Evolutionary conservation across 1,140 invertebrate genomes (phyloP).

Genomic region (Portunus trituberculatus): DNA sequence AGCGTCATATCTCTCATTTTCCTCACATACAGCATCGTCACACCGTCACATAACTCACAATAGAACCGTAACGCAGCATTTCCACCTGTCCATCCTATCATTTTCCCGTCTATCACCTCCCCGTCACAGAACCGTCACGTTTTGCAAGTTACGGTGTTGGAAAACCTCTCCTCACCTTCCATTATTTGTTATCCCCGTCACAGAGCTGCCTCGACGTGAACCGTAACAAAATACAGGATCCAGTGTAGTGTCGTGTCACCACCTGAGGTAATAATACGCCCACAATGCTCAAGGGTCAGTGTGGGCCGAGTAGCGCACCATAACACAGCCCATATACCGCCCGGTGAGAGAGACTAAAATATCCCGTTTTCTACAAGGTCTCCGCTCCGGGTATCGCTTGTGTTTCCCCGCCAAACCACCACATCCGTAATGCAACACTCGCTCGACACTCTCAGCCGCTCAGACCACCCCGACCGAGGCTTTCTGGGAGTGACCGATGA

Average conservation of each 20-base stretch:
- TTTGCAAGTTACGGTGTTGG: no score
- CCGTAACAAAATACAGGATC: conserved; percentile 11
- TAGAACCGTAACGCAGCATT: no score
- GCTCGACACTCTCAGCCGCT: background rate
- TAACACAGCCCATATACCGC: background rate
- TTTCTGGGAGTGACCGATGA: background rate
- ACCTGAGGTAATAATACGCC: conserved; percentile 10
- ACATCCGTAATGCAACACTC: conserved; percentile 25
- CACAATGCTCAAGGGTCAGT: background rate
- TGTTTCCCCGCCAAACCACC: background rate
- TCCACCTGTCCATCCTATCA: no score
- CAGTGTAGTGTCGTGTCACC: background rate
- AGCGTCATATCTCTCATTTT: background rate
- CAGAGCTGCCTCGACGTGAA: background rate
- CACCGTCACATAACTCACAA: background rate
- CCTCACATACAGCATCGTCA: background rate
- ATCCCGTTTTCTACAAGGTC: background rate
- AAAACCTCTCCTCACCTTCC: no score
- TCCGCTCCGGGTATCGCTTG: background rate
- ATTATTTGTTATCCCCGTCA: background rate
- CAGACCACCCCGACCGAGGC: background rate
- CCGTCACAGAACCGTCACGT: background rate
- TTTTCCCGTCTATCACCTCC: background rate
- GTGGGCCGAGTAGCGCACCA: background rate
- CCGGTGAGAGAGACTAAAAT: background rate